Conservation (phyloP, 1,140 invertebrate genomes). For the Epicauta chinensis region DNA sequence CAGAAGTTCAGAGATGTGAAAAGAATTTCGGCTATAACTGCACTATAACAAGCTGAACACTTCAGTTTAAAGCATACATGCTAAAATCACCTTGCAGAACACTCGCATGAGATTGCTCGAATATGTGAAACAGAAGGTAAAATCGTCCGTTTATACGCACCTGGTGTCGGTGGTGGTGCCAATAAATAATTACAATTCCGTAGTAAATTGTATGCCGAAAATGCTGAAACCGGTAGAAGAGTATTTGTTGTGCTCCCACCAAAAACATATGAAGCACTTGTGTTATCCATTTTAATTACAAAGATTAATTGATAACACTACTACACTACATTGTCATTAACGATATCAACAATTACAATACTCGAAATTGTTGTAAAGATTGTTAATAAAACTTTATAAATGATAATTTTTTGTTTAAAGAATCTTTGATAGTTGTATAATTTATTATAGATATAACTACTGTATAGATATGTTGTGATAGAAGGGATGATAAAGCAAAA, state of each 20-base stretch:
- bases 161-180: conserved; percentile 23
- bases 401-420: too few species aligned
- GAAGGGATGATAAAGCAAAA: conserved; percentile 1
- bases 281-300: conserved; percentile 20
- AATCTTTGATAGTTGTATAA: background rate
- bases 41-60: too few species aligned
- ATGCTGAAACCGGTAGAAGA: conserved; percentile 29
- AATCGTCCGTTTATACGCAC: conserved; percentile 19
- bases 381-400: too few species aligned
- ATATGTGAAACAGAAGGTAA: conserved; percentile 10
- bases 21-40: too few species aligned
- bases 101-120: background rate
- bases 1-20: too few species aligned
- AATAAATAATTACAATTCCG: conserved; percentile 40
- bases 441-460: conserved; percentile 5
- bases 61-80: too few species aligned
- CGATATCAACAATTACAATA: too few species aligned
- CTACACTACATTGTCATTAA: conserved; percentile 1
- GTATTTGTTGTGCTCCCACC: conserved; percentile 10
- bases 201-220: conserved; percentile 38
- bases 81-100: too few species aligned
- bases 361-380: too few species aligned
- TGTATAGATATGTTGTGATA: conserved; percentile 7
- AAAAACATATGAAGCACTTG: conserved; percentile 20
- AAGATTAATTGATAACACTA: conserved; percentile 11